phyloP scores from a whole-genome alignment of 2,888 invertebrate genomes.

The Thymelicus sylvestris region DNA sequence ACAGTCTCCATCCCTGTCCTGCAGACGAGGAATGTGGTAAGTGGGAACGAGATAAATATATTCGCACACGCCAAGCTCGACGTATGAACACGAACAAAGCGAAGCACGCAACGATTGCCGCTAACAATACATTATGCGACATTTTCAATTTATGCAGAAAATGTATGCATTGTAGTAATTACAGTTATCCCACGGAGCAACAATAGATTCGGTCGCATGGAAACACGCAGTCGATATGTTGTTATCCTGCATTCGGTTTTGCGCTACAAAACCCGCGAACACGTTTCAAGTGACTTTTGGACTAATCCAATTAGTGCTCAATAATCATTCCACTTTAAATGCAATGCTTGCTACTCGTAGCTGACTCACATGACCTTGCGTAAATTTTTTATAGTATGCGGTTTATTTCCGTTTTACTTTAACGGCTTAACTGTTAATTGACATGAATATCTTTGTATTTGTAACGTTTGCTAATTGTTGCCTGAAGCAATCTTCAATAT shows the following conservation, averaged over 20 bases:
- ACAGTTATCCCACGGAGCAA: slow-evolving; percentile 56
- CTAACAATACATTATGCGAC: slow-evolving; percentile 62
- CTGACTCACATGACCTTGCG: background rate
- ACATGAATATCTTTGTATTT: too few relatives aligned
- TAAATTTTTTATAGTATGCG: background rate
- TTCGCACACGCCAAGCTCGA: slow-evolving; percentile 37
- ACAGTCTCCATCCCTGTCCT: slow-evolving; percentile 65
- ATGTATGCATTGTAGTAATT: slow-evolving; percentile 61
- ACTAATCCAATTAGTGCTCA: slow-evolving; percentile 32
- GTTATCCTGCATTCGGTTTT: slow-evolving; percentile 40
- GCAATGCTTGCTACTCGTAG: background rate
- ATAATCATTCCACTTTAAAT: background rate
- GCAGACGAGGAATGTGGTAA: slow-evolving; percentile 43
- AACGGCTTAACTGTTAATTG: background rate
- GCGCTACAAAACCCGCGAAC: slow-evolving; percentile 45
- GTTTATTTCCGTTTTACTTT: background rate
- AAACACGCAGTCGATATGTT: slow-evolving; percentile 43
- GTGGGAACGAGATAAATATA: slow-evolving; percentile 52
- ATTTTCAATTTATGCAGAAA: slow-evolving; percentile 67
- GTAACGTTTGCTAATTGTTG: too few relatives aligned
- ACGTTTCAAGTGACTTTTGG: slow-evolving; percentile 44
- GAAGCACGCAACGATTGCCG: slow-evolving; percentile 59
- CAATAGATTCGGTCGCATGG: slow-evolving; percentile 49
- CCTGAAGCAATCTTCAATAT: too few relatives aligned
- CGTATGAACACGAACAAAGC: slow-evolving; percentile 51